phyloP scores from a whole-genome alignment of 1,140 invertebrate species.

The Trichoplusia ni region DNA sequence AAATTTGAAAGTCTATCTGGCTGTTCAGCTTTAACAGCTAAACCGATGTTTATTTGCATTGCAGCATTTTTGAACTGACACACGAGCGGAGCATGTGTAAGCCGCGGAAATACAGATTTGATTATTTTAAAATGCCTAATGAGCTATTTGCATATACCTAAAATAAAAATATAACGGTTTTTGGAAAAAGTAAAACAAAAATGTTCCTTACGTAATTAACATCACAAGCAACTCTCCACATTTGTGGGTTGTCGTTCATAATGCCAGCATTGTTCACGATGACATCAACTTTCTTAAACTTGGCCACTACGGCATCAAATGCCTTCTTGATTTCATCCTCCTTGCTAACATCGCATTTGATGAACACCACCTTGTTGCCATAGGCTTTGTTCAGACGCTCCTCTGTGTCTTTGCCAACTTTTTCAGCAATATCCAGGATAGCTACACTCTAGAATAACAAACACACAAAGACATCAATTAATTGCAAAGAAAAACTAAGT shows the following conservation, averaged over 20 bases:
- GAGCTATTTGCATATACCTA: no score
- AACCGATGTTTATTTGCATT: no score
- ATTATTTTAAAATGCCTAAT: no score
- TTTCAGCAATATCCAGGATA: slow-evolving; percentile 57
- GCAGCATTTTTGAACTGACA: no score
- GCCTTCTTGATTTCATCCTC: slow-evolving; percentile 83
- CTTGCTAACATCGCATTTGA: slow-evolving; percentile 85
- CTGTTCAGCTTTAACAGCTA: no score
- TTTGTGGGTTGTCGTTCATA: slow-evolving; percentile 16
- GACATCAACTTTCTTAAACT: slow-evolving; percentile 22
- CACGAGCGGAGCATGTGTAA: no score
- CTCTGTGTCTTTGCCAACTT: slow-evolving; percentile 40
- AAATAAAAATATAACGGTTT: no score
- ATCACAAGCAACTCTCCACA: slow-evolving; percentile 11
- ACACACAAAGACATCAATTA: no score
- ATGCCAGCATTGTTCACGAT: slow-evolving; percentile 30
- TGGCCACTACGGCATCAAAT: slow-evolving; percentile 81
- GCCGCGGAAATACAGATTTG: no score
- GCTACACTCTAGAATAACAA: slow-evolving; percentile 63
- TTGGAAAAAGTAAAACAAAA: no score
- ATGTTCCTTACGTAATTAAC: slow-evolving; percentile 21
- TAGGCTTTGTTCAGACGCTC: slow-evolving; percentile 47
- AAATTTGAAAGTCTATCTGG: no score
- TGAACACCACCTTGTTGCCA: slow-evolving; percentile 47
- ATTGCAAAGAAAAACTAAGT: no score